Evolutionary conservation across 1,140 invertebrate species (phyloP), one percentile per base, ranked within the genome.

Genomic region (Pseudomyrmex flavicornis): DNA sequence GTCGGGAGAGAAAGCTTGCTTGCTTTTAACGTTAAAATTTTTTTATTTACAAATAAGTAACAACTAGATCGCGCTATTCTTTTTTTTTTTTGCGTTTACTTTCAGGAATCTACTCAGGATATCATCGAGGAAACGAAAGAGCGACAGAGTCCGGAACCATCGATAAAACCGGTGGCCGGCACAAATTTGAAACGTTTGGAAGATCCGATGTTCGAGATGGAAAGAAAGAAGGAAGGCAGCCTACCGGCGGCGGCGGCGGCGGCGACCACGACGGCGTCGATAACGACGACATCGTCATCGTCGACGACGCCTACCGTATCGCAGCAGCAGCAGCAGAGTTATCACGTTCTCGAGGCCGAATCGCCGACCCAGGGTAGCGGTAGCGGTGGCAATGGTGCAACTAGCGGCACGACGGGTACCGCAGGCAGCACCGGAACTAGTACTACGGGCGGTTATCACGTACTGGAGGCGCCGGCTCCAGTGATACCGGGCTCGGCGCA

Each of bases 151-250:
- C 2, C 85, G 75, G 90, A 91, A 0, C 48, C 75, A 44, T 83
- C 88, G 56, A 90, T 84, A 84, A 95, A 93, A 85, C 90, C 93
- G 52, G 90, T 94, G 52, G 93, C 94, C 26, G 95, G 95, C 59
- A 94, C 95, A 63, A 95, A 95, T 82, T 82, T 95, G 9, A 92
- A 93, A 84, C 95, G 94, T 85, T 88, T 95, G 46, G 95, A 96
- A 46, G 95, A 95, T 89, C 95, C 95, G 54, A 92, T 92, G 8
- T 95, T 95, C 84, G 94, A 95, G 80, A 94, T 94, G 84, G 95
- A 95, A 15, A 91, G 89, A 12, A 92, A 91, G 17, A 91, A 84
- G 26, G 83, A 89, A 8, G 58, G 58, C 20, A 22, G 52, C 0
- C n/a, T 73, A 35, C 80, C 82, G 9, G 54, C 65, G n/a, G 20